Base-by-base conservation (phyloP, 2,113 vertebrate species). In the Lethenteron camtschaticum region DNA sequence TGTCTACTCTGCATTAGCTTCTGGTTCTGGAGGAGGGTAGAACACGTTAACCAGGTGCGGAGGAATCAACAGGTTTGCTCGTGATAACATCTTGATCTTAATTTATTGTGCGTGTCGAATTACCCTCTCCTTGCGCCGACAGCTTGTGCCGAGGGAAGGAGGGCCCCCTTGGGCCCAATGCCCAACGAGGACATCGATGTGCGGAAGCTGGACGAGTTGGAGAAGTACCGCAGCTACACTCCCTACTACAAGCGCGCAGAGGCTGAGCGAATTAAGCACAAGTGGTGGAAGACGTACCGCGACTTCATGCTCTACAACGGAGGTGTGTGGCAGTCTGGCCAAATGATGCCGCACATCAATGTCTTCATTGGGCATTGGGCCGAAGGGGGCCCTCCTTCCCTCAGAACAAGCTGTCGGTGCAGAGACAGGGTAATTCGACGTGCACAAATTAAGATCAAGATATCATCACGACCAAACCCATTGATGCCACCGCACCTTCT, bases 211-310 rank as follows among this genome's bases (percentile, higher is more conserved):
- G 82, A 86, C 1, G 73, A 3, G 0, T 56, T 88, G 58, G 80
- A 86, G 71, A 87, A 79, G 71, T 96, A 95, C 69, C 82, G 86
- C 69, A 85, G 83, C 75, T 96, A 86, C 76, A 71, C 68, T 2
- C 84, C 79, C 1, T 96, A 96, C 74, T 73, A 84, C 9, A 79
- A 12, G 57, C 71, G 68, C 55, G 90, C 86, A 0, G 80, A 84
- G 20, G 76, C 78, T 71, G 84, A 83, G 4, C 80, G 73, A 55
- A 79, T 71, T 69, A 81, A 77, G 20, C 76, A 79, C 0, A 75
- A 56, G 13, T 96, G 90, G 94, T 96, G 94, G 94, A 82, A 76
- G 63, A 90, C 86, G 0, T 95, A 85, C 81, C 76, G 72, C 70
- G 72, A 81, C 58, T 69, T 86, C 68, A 71, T 77, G 69, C 68